Evolutionary conservation across 37 sponge, comb jelly and placozoan species (phyloP).

Genomic region (Aphrocallistes beatrix): DNA sequence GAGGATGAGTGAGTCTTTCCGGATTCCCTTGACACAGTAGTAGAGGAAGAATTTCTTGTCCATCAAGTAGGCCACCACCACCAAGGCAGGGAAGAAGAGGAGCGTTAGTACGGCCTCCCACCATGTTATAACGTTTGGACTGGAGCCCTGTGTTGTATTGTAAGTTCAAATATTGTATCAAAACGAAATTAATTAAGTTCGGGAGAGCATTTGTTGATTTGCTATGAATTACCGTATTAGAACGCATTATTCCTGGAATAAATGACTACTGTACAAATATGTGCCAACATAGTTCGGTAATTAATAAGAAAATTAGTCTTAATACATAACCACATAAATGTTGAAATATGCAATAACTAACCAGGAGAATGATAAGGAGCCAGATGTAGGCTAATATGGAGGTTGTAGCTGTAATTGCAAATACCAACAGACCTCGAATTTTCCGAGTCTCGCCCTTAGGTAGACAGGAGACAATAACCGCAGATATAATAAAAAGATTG

Average conservation of each 20-base stretch:
- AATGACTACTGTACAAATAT: neutral
- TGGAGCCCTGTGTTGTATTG: neutral
- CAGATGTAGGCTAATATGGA: conserved; percentile 55
- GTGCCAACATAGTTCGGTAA: neutral
- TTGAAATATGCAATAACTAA: neutral
- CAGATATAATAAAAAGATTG: conserved; percentile 47
- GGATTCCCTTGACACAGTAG: conserved; percentile 4
- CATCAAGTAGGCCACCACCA: conserved; percentile 32
- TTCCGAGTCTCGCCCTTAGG: conserved; percentile 24
- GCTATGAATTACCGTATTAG: no score
- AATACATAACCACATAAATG: neutral
- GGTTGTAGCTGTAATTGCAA: conserved; percentile 34
- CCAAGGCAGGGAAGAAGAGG: conserved; percentile 43
- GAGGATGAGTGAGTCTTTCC: neutral
- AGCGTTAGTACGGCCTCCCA: conserved; percentile 50
- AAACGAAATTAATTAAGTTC: no score
- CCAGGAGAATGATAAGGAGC: conserved; percentile 44
- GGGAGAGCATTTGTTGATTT: no score
- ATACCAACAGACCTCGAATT: conserved; percentile 41
- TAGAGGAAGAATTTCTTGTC: conserved; percentile 32
- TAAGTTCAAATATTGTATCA: neutral
- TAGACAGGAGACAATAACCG: conserved; percentile 37
- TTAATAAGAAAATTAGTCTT: neutral
- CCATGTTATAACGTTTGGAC: conserved; percentile 22
- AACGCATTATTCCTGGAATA: neutral